Base-by-base conservation (phyloP, 2,888 invertebrate genomes). In the Chaetogeoica ovagalla region DNA sequence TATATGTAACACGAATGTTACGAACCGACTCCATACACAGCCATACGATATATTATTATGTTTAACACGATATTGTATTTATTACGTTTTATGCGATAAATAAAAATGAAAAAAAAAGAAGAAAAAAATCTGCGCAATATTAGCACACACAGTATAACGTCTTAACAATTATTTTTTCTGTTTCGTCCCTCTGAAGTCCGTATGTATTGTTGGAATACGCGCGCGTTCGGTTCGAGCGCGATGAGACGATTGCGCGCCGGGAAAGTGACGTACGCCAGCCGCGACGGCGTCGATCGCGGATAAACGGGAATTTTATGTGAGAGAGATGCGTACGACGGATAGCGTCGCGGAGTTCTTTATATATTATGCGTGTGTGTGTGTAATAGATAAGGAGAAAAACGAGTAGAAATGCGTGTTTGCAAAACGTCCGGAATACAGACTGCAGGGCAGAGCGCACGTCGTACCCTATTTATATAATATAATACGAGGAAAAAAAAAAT, bases 251-350 rank as follows among this genome's bases (percentile, higher is more conserved):
- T 9, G 39, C 30, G 23, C 15, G 8, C 59, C 66, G 57, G 59
- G 66, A 76, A 76, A 76, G 59, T 68, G 75, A 76, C 59, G 68
- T 63, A 37, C 23, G 30, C 48, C 62, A 55, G 74, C 55, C 74
- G 39, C 55, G 74, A 39, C 75, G 66, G 43, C 66, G 66, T n/a
- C 59, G 60, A 70, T 77, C 77, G 69, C 30, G 30, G 77, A 77
- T 77, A 77, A 77, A 69, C 60, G 62, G 62, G 55, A 77, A 62
- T 60, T 77, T 77, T 69, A 69, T 69, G 77, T 21, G 69, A 77
- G 60, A 69, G 62, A 77, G 77, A 77, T 77, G 77, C 13, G 69
- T 39, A 0, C 11, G 48, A 52, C 37, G 30, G 77, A 77, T 77
- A 77, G 30, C 68, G 57, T n/a, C 19, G 30, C 59, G 9, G n/a